Conservation (phyloP, 2,113 vertebrate genomes). For the Myotis davidii region DNA sequence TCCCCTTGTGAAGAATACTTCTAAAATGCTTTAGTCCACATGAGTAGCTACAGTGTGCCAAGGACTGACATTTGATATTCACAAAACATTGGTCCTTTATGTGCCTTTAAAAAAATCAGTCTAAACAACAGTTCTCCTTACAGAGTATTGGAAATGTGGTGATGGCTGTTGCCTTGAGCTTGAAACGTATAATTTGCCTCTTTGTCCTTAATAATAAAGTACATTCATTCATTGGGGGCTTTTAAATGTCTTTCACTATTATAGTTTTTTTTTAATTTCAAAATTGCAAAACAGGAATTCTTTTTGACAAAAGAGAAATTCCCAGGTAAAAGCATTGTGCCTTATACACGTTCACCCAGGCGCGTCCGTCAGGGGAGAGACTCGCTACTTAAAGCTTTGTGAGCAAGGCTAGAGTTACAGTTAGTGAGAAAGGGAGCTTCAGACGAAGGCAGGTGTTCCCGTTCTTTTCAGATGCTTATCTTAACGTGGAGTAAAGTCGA, state of each 20-base stretch:
- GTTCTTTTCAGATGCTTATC: constrained; percentile 60
- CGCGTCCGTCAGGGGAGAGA: not conserved
- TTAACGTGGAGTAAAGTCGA: constrained; percentile 24
- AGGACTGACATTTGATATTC: not conserved
- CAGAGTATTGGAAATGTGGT: not conserved
- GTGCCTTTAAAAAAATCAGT: not conserved
- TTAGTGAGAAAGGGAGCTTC: constrained; percentile 8
- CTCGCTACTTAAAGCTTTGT: constrained; percentile 52
- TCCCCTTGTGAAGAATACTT: not conserved
- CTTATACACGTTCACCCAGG: not conserved
- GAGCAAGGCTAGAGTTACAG: constrained; percentile 39
- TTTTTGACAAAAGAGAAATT: constrained; percentile 16
- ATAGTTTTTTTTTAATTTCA: not conserved
- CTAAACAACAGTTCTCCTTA: not conserved
- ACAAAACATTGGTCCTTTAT: not conserved
- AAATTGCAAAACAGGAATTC: not conserved
- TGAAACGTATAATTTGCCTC: not conserved
- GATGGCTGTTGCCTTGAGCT: not conserved
- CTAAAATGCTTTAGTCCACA: not conserved
- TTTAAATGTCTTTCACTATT: not conserved
- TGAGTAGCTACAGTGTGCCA: not conserved
- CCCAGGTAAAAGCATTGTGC: not conserved
- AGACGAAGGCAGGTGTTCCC: constrained; percentile 49
- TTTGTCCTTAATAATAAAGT: constrained; percentile 41
- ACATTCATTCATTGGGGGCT: not conserved